Evolutionary conservation across 92 coral and sea anemone species (phyloP).

Genomic region (Pocillopora meandrina): DNA sequence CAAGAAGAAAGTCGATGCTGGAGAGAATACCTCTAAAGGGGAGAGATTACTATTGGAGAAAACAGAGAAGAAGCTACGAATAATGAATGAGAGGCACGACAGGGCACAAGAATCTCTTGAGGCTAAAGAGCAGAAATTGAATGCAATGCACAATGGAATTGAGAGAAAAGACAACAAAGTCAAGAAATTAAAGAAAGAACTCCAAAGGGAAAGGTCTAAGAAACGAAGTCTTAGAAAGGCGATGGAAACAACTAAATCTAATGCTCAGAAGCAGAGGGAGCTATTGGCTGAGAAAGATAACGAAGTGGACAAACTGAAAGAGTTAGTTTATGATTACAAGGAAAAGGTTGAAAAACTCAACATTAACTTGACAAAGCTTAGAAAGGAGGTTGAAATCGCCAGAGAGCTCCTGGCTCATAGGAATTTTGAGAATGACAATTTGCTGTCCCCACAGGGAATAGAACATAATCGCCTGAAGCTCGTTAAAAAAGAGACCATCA

Average conservation of each 20-base stretch:
- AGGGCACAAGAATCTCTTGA: background rate
- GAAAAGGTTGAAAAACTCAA: background rate
- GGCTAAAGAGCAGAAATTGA: background rate
- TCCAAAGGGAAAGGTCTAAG: background rate
- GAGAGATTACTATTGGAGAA: background rate
- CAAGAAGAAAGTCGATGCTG: background rate
- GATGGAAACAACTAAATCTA: background rate
- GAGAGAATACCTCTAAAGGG: background rate
- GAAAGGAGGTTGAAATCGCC: conserved; percentile 2
- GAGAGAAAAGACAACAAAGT: background rate
- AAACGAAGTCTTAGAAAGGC: background rate
- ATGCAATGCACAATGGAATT: background rate
- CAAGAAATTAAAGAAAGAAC: background rate
- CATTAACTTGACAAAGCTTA: background rate
- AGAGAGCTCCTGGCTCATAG: background rate
- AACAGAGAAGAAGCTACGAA: background rate
- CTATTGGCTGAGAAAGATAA: background rate
- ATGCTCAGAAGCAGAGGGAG: background rate
- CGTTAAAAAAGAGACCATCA: background rate
- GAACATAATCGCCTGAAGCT: background rate
- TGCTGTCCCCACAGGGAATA: background rate
- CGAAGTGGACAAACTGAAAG: background rate
- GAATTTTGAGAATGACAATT: background rate
- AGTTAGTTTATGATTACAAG: background rate
- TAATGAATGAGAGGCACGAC: background rate